Base-by-base conservation (phyloP, 2,888 invertebrate species). In the Sialis fuliginosa region DNA sequence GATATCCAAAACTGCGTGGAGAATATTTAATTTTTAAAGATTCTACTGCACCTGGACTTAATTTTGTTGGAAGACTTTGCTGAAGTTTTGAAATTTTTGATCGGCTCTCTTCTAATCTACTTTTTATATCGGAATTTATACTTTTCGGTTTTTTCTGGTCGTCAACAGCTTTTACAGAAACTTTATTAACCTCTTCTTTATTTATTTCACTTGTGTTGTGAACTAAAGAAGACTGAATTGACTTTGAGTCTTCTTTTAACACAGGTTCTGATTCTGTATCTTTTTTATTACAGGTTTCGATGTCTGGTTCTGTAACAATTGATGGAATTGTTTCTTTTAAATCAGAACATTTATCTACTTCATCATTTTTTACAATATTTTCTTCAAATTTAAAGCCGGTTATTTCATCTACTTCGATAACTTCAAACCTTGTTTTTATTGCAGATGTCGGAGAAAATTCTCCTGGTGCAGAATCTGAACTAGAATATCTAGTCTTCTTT, bases 1-100 rank as follows among this genome's bases (percentile, higher is more conserved):
- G 52, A 48, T 58, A 59, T 8, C 59, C 59, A 47, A 57, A 60
- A 48, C 54, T 56, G 10, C 56, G 53, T 30, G 61, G 59, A 1
- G 60, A 58, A 53, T 59, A 60, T 50, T 57, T 59, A 42, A 43
- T 51, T 49, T 51, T 54, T 13, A 57, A 48, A 35, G 52, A 48
- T 45, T 54, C 54, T 33, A 55, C 53, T n/a, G 54, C 53, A 22
- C 52, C 54, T 42, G 46, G 47, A 41, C 52, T 54, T 22, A 53
- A 48, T 54, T 56, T 59, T 6, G 55, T 42, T 2, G 51, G 46
- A 39, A 54, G 51, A 32, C 44, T 51, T 45, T 51, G 46, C 43
- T 49, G 51, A 10, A 51, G 32, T 44, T 51, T 45, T 10, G 48
- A 44, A 9, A 51, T 51, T 40, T 51, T 51, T 10, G 45, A 46